A percentile compares a stretch with the other conserved stretches of the same genome.
phyloP scores from a whole-genome alignment of 2,797 vertebrate genomes.

The Oryzias sinensis region DNA sequence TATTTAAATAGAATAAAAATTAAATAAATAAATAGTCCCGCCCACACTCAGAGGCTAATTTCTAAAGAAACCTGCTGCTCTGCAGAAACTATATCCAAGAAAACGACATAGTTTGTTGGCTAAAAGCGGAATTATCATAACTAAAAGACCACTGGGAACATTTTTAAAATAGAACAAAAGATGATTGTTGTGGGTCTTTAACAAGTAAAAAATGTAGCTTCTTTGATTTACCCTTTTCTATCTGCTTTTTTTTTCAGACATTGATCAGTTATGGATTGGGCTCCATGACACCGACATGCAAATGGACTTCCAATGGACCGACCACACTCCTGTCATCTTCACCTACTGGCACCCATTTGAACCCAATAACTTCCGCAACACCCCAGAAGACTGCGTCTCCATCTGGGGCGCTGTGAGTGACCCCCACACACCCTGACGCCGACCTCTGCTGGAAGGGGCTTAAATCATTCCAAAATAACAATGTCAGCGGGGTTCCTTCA shows the following conservation, averaged over 20 bases:
- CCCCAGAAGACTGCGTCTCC: conserved; percentile 92
- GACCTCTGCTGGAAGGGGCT: conserved; percentile 6
- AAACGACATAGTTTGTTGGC: no score
- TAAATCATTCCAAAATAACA: conserved; percentile 12
- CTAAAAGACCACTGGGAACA: no score
- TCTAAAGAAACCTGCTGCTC: no score
- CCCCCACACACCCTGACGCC: neutral
- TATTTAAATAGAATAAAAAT: no score
- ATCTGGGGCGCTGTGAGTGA: conserved; percentile 93
- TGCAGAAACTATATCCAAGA: no score
- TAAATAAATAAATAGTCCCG: no score
- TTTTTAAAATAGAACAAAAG: no score
- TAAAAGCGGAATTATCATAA: no score
- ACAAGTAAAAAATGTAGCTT: no score
- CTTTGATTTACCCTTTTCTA: neutral
- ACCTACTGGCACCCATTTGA: conserved; percentile 96
- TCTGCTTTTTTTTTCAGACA: conserved; percentile 71
- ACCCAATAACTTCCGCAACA: conserved; percentile 96
- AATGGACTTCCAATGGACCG: conserved; percentile 98
- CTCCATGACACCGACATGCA: conserved; percentile 92
- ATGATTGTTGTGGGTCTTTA: no score
- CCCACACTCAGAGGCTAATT: no score
- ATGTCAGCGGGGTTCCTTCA: conserved; percentile 13
- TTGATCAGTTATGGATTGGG: conserved; percentile 95
- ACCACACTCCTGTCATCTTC: conserved; percentile 90